Conservation (phyloP, 2,888 invertebrate genomes). For the Onchidella celtica region DNA sequence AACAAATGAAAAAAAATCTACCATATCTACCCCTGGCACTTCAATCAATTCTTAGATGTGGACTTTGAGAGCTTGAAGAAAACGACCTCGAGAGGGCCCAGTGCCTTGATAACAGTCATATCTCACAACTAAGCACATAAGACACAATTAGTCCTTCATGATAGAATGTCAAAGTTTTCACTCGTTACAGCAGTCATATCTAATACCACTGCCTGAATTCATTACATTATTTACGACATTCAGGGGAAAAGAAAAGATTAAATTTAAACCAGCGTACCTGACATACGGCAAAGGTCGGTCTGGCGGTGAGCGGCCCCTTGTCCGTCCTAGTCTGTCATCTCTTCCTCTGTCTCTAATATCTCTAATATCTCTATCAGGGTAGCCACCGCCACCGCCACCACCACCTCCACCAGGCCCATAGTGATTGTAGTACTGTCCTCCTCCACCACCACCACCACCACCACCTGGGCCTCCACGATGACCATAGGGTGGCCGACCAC, state of each 20-base stretch:
- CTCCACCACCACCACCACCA: slow-evolving; percentile 10
- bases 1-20: neutral
- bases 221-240: no score
- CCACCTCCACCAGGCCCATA: slow-evolving; percentile 15
- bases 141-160: no score
- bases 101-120: no score
- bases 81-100: no score
- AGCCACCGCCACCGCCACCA: slow-evolving; percentile 1
- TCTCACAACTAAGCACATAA: no score
- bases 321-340: slow-evolving; percentile 25
- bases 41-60: no score
- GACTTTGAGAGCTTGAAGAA: no score
- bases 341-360: slow-evolving; percentile 14
- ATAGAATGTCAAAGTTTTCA: no score
- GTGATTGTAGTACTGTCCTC: slow-evolving; percentile 24
- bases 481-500: slow-evolving; percentile 8
- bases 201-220: no score
- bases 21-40: no score
- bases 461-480: neutral
- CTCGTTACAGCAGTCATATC: no score
- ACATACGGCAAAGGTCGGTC: slow-evolving; percentile 48
- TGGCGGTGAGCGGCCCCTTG: slow-evolving; percentile 30
- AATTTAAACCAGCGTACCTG: slow-evolving; percentile 41
- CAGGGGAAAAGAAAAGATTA: no score
- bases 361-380: slow-evolving; percentile 2